phyloP scores from a whole-genome alignment of 2,888 invertebrate species.

The Nebria salina region DNA sequence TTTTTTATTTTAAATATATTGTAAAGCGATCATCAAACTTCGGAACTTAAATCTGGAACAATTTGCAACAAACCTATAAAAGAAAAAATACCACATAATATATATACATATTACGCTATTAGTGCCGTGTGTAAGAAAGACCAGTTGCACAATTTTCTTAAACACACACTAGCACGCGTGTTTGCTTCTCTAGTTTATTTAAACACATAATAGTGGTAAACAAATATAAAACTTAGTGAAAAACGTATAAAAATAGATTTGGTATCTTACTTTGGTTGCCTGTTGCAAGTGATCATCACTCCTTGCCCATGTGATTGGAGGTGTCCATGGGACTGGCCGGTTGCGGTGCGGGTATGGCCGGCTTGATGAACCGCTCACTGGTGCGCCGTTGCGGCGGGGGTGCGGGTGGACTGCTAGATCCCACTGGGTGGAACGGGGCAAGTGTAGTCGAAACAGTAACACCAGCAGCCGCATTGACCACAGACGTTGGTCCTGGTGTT shows the following conservation, averaged over 20 bases:
- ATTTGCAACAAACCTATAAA: conserved; percentile 28
- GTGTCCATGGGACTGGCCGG: conserved; percentile 82
- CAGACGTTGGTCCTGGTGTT: conserved; percentile 60
- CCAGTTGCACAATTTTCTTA: too few species aligned
- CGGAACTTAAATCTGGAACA: conserved; percentile 39
- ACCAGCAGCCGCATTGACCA: conserved; percentile 53
- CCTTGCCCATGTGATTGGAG: conserved; percentile 60
- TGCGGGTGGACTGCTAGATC: conserved; percentile 65
- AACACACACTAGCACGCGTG: too few species aligned
- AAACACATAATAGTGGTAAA: too few species aligned
- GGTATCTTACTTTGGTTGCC: background rate
- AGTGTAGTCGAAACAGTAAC: conserved; percentile 32
- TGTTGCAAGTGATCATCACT: conserved; percentile 24
- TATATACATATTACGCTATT: background rate
- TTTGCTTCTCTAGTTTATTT: too few species aligned
- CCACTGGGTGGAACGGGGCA: conserved; percentile 64
- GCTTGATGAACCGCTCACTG: conserved; percentile 87
- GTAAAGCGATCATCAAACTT: conserved; percentile 40
- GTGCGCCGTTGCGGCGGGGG: conserved; percentile 68
- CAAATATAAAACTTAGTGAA: too few species aligned
- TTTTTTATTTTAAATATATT: conserved; percentile 41
- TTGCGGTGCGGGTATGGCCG: conserved; percentile 77
- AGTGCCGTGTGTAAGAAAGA: too few species aligned
- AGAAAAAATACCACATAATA: conserved; percentile 8
- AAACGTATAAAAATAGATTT: background rate